phyloP scores from a whole-genome alignment of 2,797 vertebrate genomes.

The Heliangelus exortis region DNA sequence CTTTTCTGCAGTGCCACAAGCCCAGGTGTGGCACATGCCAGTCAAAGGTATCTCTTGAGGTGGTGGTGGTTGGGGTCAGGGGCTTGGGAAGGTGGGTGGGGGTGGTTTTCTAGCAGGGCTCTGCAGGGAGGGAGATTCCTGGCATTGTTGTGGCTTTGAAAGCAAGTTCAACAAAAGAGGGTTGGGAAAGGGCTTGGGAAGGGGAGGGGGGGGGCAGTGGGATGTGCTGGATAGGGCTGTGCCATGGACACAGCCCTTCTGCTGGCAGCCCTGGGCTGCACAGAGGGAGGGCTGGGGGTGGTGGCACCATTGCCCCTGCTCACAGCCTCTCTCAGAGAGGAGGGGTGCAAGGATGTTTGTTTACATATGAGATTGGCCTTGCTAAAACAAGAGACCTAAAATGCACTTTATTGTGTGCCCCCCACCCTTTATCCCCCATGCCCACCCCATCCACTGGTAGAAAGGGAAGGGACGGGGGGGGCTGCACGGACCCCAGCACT shows the following conservation, averaged over 20 bases:
- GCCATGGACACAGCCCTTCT: background rate
- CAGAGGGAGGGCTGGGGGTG: background rate
- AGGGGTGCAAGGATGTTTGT: slow-evolving; percentile 38
- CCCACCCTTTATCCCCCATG: background rate
- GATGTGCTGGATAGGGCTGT: background rate
- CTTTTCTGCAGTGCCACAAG: background rate
- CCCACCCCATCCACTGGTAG: background rate
- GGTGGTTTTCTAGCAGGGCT: background rate
- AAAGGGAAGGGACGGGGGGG: background rate
- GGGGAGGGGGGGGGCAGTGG: no score
- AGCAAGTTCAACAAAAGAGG: background rate
- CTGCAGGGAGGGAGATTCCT: background rate
- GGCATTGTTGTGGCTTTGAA: background rate
- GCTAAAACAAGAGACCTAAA: slow-evolving; percentile 2
- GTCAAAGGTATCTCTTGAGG: fast-evolving
- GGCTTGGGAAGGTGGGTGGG: no score
- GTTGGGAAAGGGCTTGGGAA: background rate
- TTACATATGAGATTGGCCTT: slow-evolving; percentile 50
- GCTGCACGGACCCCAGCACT: background rate
- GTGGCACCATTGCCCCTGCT: background rate
- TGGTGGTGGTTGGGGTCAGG: background rate
- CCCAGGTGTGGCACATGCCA: background rate
- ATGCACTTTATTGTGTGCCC: slow-evolving; percentile 46
- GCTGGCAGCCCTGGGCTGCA: background rate
- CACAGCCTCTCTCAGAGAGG: fast-evolving